Evolutionary conservation across 2,888 invertebrate species (phyloP).

Genomic region (Thysanoteuthis rhombus): DNA sequence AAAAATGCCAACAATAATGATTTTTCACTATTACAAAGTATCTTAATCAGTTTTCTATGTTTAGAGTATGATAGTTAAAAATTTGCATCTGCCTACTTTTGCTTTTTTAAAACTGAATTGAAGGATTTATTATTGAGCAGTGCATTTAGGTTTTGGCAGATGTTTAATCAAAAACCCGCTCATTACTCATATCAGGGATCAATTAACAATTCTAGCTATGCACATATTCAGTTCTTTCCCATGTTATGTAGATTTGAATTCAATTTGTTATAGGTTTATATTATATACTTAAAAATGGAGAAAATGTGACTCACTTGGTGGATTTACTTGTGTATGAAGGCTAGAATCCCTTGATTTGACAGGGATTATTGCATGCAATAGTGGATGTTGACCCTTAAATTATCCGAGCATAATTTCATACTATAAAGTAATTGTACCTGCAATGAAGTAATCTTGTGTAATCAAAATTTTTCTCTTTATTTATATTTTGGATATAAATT

Average conservation of each 20-base stretch:
- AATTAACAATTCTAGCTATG: neutral
- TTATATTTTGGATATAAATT: neutral
- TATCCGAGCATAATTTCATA: too few relatives aligned
- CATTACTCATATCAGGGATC: neutral
- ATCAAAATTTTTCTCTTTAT: neutral
- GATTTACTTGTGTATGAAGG: neutral
- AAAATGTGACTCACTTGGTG: too few relatives aligned
- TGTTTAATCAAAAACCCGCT: neutral
- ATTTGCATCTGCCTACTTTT: neutral
- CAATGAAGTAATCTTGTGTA: neutral
- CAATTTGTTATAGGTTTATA: too few relatives aligned
- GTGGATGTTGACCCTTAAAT: neutral
- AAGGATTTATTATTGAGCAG: too few relatives aligned
- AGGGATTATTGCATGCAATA: neutral
- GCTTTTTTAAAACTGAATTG: neutral
- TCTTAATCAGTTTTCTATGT: neutral
- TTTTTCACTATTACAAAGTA: neutral
- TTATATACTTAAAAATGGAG: too few relatives aligned
- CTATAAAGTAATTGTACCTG: neutral
- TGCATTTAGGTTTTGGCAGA: neutral
- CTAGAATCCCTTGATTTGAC: neutral
- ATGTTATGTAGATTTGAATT: neutral
- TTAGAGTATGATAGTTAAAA: neutral
- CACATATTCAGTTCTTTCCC: neutral
- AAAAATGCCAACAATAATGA: neutral